These are phyloP conservation scores for Chironomus tepperi DNA, from an alignment of 1,140 invertebrate species.

Conservation along the genomic window DNA sequence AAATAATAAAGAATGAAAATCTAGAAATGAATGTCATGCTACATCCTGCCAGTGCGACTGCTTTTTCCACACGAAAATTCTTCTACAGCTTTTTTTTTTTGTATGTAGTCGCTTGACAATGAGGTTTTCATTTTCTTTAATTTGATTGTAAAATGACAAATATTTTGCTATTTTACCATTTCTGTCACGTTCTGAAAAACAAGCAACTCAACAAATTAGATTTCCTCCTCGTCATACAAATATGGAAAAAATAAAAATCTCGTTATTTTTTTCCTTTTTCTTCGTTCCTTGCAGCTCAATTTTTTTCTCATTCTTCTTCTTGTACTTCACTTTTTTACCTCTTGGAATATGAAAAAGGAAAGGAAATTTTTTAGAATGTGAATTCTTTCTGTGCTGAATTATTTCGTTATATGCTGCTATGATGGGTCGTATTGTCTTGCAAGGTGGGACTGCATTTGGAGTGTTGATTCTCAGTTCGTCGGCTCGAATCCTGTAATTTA, in stretches of 20 bases:
- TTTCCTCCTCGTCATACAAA: conserved; percentile 19
- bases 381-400: neutral
- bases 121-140: conserved; percentile 24
- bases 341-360: neutral
- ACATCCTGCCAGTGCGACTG: neutral
- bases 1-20: neutral
- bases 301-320: neutral
- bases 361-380: neutral
- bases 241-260: neutral
- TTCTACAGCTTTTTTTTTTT: too few relatives aligned
- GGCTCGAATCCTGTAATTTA: too few relatives aligned
- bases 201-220: conserved; percentile 24
- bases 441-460: too few relatives aligned
- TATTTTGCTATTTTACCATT: conserved; percentile 23
- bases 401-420: too few relatives aligned
- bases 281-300: neutral
- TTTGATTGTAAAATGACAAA: conserved; percentile 24
- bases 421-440: too few relatives aligned
- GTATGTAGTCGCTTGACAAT: neutral
- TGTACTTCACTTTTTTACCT: neutral
- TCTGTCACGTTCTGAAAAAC: conserved; percentile 21
- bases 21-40: neutral
- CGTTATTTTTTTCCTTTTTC: neutral
- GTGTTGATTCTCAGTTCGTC: too few relatives aligned
- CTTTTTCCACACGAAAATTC: neutral